phyloP scores from a whole-genome alignment of 2,888 invertebrate species.

The Caenorhabditis afra region DNA sequence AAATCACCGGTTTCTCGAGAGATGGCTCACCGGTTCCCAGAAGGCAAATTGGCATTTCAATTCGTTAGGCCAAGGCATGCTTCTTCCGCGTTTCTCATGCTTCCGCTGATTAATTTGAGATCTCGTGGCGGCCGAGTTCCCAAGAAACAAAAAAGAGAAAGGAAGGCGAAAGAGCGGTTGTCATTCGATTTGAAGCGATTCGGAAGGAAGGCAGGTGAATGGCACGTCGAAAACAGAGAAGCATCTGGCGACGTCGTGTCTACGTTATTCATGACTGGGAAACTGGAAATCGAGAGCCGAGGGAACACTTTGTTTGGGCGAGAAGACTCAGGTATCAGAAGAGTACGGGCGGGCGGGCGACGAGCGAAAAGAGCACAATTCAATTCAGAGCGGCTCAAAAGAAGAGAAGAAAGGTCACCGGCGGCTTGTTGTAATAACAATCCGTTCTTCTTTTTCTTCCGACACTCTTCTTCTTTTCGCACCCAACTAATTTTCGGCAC shows the following conservation, averaged over 20 bases:
- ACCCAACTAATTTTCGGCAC: background rate
- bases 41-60: background rate
- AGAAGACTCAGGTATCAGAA: slow-evolving; percentile 10
- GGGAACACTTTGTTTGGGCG: background rate
- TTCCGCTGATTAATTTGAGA: slow-evolving; percentile 24
- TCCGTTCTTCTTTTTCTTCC: slow-evolving; percentile 18
- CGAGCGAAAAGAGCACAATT: slow-evolving; percentile 26
- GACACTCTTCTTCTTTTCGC: background rate
- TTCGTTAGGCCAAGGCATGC: background rate
- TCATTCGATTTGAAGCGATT: no score
- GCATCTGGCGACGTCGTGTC: background rate
- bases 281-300: background rate
- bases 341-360: slow-evolving; percentile 10
- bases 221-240: background rate
- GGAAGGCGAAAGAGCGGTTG: background rate
- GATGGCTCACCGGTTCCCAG: background rate
- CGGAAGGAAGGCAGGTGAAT: background rate
- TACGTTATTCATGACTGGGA: background rate
- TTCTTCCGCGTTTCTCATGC: background rate
- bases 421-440: slow-evolving; percentile 23
- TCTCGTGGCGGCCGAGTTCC: background rate
- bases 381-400: background rate
- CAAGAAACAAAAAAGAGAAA: slow-evolving; percentile 1
- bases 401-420: slow-evolving; percentile 16
- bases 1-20: slow-evolving; percentile 1